phyloP scores from a whole-genome alignment of 2,113 vertebrate species.

The Spea multiplicata region DNA sequence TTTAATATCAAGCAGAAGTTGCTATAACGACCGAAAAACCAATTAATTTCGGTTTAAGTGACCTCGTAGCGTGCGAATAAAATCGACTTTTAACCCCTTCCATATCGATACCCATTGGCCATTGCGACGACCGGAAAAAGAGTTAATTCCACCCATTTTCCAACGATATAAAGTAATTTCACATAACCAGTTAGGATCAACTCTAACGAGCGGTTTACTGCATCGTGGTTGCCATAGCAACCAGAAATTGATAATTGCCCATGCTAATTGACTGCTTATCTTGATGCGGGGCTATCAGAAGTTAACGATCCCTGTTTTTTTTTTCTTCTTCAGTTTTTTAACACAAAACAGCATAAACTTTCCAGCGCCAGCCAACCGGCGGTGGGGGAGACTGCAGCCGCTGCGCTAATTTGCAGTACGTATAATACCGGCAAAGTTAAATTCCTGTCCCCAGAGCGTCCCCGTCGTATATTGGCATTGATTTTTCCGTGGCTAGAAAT shows the following conservation, averaged over 20 bases:
- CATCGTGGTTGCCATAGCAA: background rate
- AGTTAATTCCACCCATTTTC: background rate
- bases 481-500: constrained; percentile 5
- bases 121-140: background rate
- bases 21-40: constrained; percentile 4
- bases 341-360: constrained; percentile 6
- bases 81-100: background rate
- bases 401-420: constrained; percentile 5
- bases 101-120: background rate
- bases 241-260: constrained; percentile 28
- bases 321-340: background rate
- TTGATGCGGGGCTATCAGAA: constrained; percentile 10
- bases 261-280: constrained; percentile 22
- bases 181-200: constrained; percentile 14
- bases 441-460: constrained; percentile 32
- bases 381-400: constrained; percentile 3
- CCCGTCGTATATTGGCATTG: constrained; percentile 31
- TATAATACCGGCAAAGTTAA: constrained; percentile 36
- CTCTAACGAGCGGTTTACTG: background rate
- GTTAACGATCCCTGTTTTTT: constrained; percentile 29
- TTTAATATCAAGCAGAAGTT: constrained; percentile 8
- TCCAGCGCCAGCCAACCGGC: constrained; percentile 17
- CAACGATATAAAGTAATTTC: background rate
- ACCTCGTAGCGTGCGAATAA: background rate
- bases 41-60: background rate